Percentiles rank a stretch among this genome's conserved stretches.
Conservation (phyloP, 2,113 vertebrate genomes). For the Ahaetulla prasina region DNA sequence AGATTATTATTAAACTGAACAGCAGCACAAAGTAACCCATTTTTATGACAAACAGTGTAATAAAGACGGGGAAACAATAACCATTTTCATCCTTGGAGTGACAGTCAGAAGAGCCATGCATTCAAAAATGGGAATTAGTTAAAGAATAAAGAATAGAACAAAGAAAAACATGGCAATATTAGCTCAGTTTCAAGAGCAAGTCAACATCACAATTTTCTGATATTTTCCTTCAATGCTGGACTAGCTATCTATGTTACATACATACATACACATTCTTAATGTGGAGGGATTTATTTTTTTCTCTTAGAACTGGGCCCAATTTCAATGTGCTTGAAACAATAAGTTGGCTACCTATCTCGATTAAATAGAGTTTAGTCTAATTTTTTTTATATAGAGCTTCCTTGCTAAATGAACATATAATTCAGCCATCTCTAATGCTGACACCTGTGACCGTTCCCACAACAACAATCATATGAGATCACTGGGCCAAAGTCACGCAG, state of each 20-base stretch:
- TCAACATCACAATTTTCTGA: background rate
- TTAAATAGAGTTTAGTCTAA: background rate
- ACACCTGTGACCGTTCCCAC: background rate
- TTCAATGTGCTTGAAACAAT: background rate
- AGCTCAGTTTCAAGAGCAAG: background rate
- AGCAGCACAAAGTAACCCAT: slow-evolving; percentile 22
- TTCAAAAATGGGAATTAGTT: slow-evolving; percentile 18
- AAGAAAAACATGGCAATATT: slow-evolving; percentile 26
- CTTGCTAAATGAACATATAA: background rate
- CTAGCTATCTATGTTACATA: background rate
- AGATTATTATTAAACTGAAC: slow-evolving; percentile 9
- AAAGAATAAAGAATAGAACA: background rate
- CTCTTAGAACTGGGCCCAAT: background rate
- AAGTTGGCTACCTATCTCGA: background rate
- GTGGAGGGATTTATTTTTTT: background rate
- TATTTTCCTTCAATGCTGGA: background rate
- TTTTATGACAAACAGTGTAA: background rate
- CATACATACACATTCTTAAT: background rate
- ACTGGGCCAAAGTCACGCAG: background rate
- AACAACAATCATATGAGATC: background rate
- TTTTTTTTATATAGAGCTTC: background rate
- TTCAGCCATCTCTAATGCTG: background rate
- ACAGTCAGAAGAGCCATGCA: slow-evolving; percentile 2
- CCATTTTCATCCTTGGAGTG: slow-evolving; percentile 19
- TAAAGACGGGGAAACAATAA: background rate